These are phyloP conservation scores for Chaetogeoica ovagalla DNA, from an alignment of 2,888 invertebrate species.

Conservation along the genomic window DNA sequence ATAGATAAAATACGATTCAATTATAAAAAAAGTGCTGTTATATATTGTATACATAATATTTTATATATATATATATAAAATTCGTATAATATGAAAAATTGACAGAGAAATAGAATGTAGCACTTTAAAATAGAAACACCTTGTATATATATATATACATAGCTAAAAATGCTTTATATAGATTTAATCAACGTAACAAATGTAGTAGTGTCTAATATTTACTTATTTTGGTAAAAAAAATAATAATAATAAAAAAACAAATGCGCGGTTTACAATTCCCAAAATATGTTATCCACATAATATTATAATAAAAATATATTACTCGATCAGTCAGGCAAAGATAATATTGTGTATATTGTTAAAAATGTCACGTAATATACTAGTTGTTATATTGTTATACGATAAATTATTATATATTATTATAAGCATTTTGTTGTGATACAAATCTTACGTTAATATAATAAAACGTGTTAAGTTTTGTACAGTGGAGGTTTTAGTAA, in stretches of 20 bases:
- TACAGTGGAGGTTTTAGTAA: slow-evolving; percentile 45
- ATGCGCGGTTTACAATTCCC: slow-evolving; percentile 40
- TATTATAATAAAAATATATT: not conserved
- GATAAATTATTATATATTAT: not conserved
- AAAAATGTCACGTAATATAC: too few species aligned
- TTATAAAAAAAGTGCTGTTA: too few species aligned
- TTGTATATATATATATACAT: not conserved
- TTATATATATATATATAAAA: too few species aligned
- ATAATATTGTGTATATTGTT: too few species aligned
- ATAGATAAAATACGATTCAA: too few species aligned
- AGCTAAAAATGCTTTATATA: not conserved
- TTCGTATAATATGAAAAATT: too few species aligned
- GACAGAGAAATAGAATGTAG: too few species aligned
- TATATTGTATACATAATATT: too few species aligned
- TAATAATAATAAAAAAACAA: not conserved
- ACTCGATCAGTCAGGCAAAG: not conserved
- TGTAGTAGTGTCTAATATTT: not conserved
- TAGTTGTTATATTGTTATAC: not conserved
- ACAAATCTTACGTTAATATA: not conserved
- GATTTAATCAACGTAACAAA: slow-evolving; percentile 12
- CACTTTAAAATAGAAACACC: too few species aligned
- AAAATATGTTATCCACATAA: slow-evolving; percentile 8
- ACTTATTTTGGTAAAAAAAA: not conserved
- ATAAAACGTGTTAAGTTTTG: not conserved
- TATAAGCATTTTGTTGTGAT: too few species aligned